Evolutionary conservation across 2,888 invertebrate species (phyloP).

Genomic region (Lypha dubia): DNA sequence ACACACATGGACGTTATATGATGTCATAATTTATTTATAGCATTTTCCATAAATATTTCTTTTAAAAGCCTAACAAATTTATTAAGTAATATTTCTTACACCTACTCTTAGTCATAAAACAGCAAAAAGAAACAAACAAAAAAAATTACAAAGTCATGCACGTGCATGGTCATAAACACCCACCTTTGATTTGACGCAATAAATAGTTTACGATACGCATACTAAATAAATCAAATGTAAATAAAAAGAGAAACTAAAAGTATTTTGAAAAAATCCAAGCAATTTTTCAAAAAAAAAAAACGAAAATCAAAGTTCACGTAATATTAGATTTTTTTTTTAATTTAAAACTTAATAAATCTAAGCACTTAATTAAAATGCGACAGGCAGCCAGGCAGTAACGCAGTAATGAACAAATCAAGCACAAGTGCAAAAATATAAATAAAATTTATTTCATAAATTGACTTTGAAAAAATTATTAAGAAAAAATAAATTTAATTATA

Average conservation of each 20-base stretch:
- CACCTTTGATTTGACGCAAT: slow-evolving; percentile 6
- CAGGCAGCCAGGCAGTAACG: slow-evolving; percentile 74
- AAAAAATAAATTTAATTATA: background rate
- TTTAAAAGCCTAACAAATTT: background rate
- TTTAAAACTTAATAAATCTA: slow-evolving; percentile 18
- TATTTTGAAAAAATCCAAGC: background rate
- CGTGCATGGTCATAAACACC: slow-evolving; percentile 52
- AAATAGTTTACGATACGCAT: slow-evolving; percentile 35
- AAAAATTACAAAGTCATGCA: slow-evolving; percentile 47
- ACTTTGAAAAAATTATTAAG: slow-evolving; percentile 61
- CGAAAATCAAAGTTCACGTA: background rate
- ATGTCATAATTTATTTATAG: slow-evolving; percentile 26
- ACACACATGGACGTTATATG: background rate
- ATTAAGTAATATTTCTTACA: slow-evolving; percentile 32
- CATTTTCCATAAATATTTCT: slow-evolving; percentile 1
- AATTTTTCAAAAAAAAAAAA: background rate
- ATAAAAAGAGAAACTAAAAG: slow-evolving; percentile 7
- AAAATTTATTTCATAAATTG: slow-evolving; percentile 56
- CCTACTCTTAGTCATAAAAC: slow-evolving; percentile 28
- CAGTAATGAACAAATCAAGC: slow-evolving; percentile 79
- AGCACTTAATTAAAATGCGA: slow-evolving; percentile 55
- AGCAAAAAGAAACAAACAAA: background rate
- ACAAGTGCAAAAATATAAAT: slow-evolving; percentile 73
- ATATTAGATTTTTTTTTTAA: background rate
- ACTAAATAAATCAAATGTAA: slow-evolving; percentile 9